phyloP scores from a whole-genome alignment of 2,888 invertebrate species.

The Amblyjoppa proteus region DNA sequence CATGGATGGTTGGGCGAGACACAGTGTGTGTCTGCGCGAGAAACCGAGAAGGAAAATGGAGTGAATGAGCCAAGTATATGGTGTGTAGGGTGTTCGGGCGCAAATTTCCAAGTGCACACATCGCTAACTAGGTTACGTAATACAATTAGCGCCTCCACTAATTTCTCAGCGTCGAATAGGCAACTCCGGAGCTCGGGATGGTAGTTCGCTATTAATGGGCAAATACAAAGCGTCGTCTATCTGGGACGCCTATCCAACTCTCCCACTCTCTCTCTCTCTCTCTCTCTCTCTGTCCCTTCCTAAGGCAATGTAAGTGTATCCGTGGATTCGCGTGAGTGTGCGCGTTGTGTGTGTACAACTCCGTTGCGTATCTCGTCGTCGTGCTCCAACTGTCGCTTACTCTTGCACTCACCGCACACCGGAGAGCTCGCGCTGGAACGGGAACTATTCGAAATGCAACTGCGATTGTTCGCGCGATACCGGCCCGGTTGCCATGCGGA shows the following conservation, averaged over 20 bases:
- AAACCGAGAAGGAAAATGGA: constrained; percentile 59
- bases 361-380: constrained; percentile 53
- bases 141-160: constrained; percentile 83
- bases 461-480: constrained; percentile 58
- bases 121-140: constrained; percentile 82
- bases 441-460: constrained; percentile 64
- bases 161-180: constrained; percentile 82
- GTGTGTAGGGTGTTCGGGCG: constrained; percentile 56
- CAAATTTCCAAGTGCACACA: constrained; percentile 79
- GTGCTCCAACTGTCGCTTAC: constrained; percentile 46
- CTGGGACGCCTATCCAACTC: constrained; percentile 61
- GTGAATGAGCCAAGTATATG: constrained; percentile 31
- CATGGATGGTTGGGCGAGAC: constrained; percentile 10
- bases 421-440: constrained; percentile 25
- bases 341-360: constrained; percentile 20
- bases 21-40: constrained; percentile 8
- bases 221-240: constrained; percentile 68
- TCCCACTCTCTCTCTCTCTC: constrained; percentile 64
- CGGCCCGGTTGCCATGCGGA: constrained; percentile 39
- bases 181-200: constrained; percentile 76
- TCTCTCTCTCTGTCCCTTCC: constrained; percentile 41
- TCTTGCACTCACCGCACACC: constrained; percentile 43
- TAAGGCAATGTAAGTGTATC: constrained; percentile 17
- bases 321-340: constrained; percentile 1
- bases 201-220: constrained; percentile 78